phyloP scores from a whole-genome alignment of 2,888 invertebrate species.

The Meteorus colon region DNA sequence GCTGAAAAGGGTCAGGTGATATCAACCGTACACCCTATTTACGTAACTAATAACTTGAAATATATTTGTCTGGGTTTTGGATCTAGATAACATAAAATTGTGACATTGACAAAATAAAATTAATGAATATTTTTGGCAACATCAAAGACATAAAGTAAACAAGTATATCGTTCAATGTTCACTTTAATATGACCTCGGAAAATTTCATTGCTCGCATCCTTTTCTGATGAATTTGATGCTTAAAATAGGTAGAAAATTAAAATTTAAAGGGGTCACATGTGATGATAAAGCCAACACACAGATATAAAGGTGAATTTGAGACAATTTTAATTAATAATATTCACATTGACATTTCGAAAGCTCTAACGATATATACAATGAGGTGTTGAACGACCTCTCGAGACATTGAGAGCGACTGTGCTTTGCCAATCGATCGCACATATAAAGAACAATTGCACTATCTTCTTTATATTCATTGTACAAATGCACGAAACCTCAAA shows the following conservation, averaged over 20 bases:
- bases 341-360: not conserved
- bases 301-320: not conserved
- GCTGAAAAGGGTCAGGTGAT: constrained; percentile 20
- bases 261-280: not conserved
- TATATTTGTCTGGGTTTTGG: constrained; percentile 21
- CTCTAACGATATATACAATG: no score
- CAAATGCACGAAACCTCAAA: not conserved
- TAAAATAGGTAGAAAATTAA: not conserved
- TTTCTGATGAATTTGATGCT: not conserved
- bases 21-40: not conserved
- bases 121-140: not conserved
- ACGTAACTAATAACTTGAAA: constrained; percentile 4
- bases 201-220: not conserved
- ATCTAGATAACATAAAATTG: not conserved
- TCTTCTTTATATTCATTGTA: not conserved
- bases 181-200: not conserved
- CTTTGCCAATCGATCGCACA: not conserved
- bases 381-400: constrained; percentile 3
- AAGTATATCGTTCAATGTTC: not conserved
- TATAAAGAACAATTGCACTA: not conserved
- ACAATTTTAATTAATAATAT: not conserved
- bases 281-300: no score
- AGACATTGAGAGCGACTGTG: not conserved
- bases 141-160: no score
- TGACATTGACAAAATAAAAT: not conserved